Evolutionary conservation across 2,888 invertebrate genomes (phyloP).

Genomic region (Diloba caeruleocephala): DNA sequence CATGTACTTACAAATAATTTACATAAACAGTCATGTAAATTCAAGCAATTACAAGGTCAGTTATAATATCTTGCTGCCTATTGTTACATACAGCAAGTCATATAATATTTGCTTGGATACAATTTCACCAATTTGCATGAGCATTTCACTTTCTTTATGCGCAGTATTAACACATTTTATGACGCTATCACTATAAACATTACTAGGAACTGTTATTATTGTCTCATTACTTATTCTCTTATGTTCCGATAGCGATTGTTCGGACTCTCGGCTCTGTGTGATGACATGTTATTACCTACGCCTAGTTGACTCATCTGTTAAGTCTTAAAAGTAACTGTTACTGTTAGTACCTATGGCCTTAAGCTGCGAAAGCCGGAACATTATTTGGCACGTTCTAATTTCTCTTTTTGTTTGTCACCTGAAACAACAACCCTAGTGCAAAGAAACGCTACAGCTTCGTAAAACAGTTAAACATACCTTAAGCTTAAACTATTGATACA

Average conservation of each 20-base stretch:
- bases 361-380: constrained; percentile 21
- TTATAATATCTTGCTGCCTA: constrained; percentile 22
- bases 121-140: constrained; percentile 69
- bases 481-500: too few relatives aligned
- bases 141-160: constrained; percentile 66
- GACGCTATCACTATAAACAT: constrained; percentile 44
- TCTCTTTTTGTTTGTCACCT: constrained; percentile 22
- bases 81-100: constrained; percentile 52
- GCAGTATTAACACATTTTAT: constrained; percentile 60
- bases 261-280: constrained; percentile 22
- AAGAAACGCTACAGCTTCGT: too few relatives aligned
- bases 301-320: constrained; percentile 32
- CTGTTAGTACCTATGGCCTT: constrained; percentile 10
- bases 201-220: constrained; percentile 45
- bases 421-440: too few relatives aligned
- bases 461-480: too few relatives aligned
- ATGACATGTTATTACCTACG: constrained; percentile 46
- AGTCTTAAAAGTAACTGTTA: constrained; percentile 16
- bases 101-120: constrained; percentile 49
- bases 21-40: constrained; percentile 23
- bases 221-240: constrained; percentile 38
- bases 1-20: constrained; percentile 24
- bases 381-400: background rate
- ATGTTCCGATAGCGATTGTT: constrained; percentile 42
- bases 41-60: constrained; percentile 42